phyloP scores from a whole-genome alignment of 2,888 invertebrate species.

The Pristionchus entomophagus region DNA sequence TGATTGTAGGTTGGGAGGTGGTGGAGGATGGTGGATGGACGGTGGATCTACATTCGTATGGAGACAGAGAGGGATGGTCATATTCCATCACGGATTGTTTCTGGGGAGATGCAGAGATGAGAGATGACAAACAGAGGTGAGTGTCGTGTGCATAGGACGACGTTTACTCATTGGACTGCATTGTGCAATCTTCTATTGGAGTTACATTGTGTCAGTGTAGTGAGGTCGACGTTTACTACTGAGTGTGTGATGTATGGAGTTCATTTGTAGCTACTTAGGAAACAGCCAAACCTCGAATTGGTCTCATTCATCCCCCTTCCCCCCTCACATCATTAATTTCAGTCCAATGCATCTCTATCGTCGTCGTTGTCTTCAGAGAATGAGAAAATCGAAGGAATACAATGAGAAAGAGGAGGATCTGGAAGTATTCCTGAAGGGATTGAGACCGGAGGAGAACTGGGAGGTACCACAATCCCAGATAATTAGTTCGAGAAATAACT shows the following conservation, averaged over 20 bases:
- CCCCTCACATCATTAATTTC: too few relatives aligned
- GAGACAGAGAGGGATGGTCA: slow-evolving; percentile 68
- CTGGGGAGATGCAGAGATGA: slow-evolving; percentile 54
- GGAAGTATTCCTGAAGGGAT: neutral
- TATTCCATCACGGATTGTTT: slow-evolving; percentile 64
- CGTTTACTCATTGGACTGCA: neutral
- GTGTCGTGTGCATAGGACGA: neutral
- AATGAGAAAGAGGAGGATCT: slow-evolving; percentile 46
- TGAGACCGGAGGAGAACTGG: slow-evolving; percentile 49
- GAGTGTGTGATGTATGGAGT: too few relatives aligned
- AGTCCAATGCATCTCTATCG: slow-evolving; percentile 55
- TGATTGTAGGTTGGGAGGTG: slow-evolving; percentile 60
- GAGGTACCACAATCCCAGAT: too few relatives aligned
- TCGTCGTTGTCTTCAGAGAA: slow-evolving; percentile 54
- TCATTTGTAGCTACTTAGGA: too few relatives aligned
- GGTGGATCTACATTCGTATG: slow-evolving; percentile 57
- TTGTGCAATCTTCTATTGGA: too few relatives aligned
- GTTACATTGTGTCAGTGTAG: too few relatives aligned
- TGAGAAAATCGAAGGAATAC: slow-evolving; percentile 45
- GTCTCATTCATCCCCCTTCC: neutral
- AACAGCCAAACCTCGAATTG: too few relatives aligned
- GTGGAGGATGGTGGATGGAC: slow-evolving; percentile 62
- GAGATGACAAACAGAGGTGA: slow-evolving; percentile 48
- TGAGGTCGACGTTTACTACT: too few relatives aligned
- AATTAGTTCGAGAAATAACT: too few relatives aligned